Base-by-base conservation (phyloP, 2,113 vertebrate genomes). In the Montifringilla adamsi region DNA sequence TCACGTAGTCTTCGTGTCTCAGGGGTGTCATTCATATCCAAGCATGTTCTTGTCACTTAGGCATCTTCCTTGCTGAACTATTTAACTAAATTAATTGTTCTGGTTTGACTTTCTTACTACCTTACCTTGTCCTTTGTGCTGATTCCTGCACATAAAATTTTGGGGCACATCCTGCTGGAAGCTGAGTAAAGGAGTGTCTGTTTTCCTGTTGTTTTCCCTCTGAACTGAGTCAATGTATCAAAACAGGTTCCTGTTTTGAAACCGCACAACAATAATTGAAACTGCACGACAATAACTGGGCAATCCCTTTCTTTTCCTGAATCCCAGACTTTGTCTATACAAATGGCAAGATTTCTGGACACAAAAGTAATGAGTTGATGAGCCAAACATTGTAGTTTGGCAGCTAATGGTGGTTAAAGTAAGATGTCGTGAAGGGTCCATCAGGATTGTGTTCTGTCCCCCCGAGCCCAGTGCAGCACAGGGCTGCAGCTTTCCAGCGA, bases 371-470 rank as follows among this genome's bases (percentile, higher is more conserved):
- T 41, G 39, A 41, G 39, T 41, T 41, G 39, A 41, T 11, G 39
- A 39, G 39, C 39, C 39, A 39, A 39, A 39, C 39, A 3, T 46
- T 13, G 4, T 1, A 35, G 43, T 30, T 67, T 8, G 62, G 50
- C 63, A 73, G 46, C 72, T 68, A 78, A 49, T 0, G 2, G 46
- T 59, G 46, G 31, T 67, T 87, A 50, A 30, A 87, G 33, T 10
- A 17, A 77, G 82, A 47, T 11, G 12, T 41, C 19, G 7, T 1
- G 39, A n/a, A 50, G 46, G 47, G 13, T 72, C 62, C 12, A 4
- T 8, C 5, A 2, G 8, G 26, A 11, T 11, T 59, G 28, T 0
- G 0, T 14, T 46, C 46, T 56, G 44, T 68, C 10, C 33, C 9
- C 19, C 37, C 64, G 30, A 37, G 52, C 35, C 44, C 30, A 1